A percentile compares a stretch with the other conserved stretches of the same genome.
These are phyloP conservation scores for Oncorhynchus tshawytscha DNA, from an alignment of 2,113 vertebrate genomes.

Conservation along the genomic window DNA sequence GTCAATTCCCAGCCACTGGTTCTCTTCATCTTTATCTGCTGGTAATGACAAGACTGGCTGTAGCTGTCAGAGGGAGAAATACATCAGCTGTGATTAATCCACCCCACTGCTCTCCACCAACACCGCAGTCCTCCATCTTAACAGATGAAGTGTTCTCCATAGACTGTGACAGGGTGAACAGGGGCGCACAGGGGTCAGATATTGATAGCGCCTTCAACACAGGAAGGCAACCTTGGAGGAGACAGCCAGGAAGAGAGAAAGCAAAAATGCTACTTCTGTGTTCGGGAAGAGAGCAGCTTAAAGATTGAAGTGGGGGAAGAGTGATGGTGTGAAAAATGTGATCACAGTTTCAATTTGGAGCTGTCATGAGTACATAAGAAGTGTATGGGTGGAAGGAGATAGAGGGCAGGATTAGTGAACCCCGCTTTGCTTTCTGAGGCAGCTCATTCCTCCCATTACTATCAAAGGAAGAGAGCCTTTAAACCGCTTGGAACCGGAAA, in stretches of 20 bases:
- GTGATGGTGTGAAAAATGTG: constrained; percentile 62
- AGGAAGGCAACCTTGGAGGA: not conserved
- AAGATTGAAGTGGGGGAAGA: constrained; percentile 22
- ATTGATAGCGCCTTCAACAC: constrained; percentile 50
- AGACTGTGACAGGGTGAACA: constrained; percentile 23
- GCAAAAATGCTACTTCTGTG: constrained; percentile 30
- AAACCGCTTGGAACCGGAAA: not conserved
- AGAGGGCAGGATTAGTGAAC: constrained; percentile 55
- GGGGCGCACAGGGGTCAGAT: constrained; percentile 43
- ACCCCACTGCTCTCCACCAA: constrained; percentile 37
- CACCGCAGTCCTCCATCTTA: constrained; percentile 37
- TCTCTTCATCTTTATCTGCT: constrained; percentile 42
- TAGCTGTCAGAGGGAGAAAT: constrained; percentile 52
- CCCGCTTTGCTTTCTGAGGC: constrained; percentile 28
- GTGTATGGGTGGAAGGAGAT: constrained; percentile 34
- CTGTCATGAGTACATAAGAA: constrained; percentile 67
- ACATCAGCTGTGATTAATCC: constrained; percentile 54
- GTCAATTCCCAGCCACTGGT: constrained; percentile 35
- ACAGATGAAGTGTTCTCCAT: constrained; percentile 51
- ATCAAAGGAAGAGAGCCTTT: constrained; percentile 14
- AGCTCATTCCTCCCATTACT: constrained; percentile 30
- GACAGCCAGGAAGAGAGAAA: constrained; percentile 24
- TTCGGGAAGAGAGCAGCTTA: constrained; percentile 6
- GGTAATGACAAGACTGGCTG: constrained; percentile 56
- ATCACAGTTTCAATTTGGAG: constrained; percentile 69